These are phyloP conservation scores for Telmatochromis sp. DNA, from an alignment of 2,113 vertebrate genomes.

Conservation along the genomic window DNA sequence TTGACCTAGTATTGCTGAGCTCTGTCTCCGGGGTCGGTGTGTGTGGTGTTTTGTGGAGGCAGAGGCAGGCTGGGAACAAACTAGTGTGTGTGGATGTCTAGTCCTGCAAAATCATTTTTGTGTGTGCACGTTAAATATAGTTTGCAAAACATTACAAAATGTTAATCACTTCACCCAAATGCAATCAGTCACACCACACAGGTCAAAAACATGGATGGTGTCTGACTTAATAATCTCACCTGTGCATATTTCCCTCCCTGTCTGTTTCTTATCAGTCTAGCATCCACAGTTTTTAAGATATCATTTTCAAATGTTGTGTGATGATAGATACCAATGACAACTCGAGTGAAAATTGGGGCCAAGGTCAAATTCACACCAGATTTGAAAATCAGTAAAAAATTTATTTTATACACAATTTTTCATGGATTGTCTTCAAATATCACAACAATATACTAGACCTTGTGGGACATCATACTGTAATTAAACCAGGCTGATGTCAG, in stretches of 20 bases:
- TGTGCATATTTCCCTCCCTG: background rate
- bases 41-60: background rate
- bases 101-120: background rate
- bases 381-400: background rate
- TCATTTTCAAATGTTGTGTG: background rate
- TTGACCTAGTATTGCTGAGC: constrained; percentile 49
- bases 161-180: background rate
- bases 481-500: background rate
- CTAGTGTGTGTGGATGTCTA: background rate
- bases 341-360: background rate
- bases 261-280: background rate
- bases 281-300: background rate
- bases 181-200: background rate
- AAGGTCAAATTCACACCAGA: background rate
- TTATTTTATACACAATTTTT: background rate
- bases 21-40: constrained; percentile 24
- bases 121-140: background rate
- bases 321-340: background rate
- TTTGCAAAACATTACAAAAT: background rate
- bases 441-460: background rate
- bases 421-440: background rate
- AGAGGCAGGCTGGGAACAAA: background rate
- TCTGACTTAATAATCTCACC: background rate
- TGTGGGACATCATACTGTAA: background rate
- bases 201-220: background rate